These are phyloP conservation scores for Torymus aiolomorphi DNA, from an alignment of 2,888 invertebrate species.

Conservation along the genomic window DNA sequence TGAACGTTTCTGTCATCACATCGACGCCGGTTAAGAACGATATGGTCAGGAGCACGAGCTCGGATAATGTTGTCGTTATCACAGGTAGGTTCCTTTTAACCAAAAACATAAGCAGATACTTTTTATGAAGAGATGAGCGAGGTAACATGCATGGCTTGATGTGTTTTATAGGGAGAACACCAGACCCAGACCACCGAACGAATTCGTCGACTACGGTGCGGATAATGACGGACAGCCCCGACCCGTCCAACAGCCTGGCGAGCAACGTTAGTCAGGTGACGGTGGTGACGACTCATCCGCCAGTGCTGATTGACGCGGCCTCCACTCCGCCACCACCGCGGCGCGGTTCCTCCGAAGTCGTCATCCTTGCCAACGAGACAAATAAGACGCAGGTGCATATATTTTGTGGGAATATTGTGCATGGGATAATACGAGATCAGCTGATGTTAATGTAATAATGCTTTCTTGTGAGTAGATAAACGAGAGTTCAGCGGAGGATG, in stretches of 20 bases:
- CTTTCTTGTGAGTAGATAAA: conserved; percentile 70
- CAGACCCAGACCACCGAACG: conserved; percentile 70
- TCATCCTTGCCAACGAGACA: conserved; percentile 87
- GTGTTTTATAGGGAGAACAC: conserved; percentile 63
- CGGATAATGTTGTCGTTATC: conserved; percentile 73
- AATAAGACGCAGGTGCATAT: conserved; percentile 80
- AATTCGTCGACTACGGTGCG: conserved; percentile 77
- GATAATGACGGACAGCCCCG: conserved; percentile 78
- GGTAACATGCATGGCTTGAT: no score
- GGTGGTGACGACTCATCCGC: conserved; percentile 90
- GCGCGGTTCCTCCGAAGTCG: conserved; percentile 84
- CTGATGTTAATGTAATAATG: background rate
- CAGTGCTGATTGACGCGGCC: conserved; percentile 84
- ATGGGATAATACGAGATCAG: no score
- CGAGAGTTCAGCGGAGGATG: conserved; percentile 85
- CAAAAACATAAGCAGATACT: background rate
- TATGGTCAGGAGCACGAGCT: conserved; percentile 66
- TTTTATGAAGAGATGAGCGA: background rate
- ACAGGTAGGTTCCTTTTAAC: conserved; percentile 65
- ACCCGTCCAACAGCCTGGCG: conserved; percentile 85
- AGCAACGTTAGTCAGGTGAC: conserved; percentile 87
- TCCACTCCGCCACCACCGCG: conserved; percentile 82
- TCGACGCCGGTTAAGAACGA: conserved; percentile 72
- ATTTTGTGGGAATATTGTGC: background rate
- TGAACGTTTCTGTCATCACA: conserved; percentile 73